These are phyloP conservation scores for Hydrotaea cyrtoneurina DNA, from an alignment of 2,888 invertebrate genomes.

Conservation along the genomic window DNA sequence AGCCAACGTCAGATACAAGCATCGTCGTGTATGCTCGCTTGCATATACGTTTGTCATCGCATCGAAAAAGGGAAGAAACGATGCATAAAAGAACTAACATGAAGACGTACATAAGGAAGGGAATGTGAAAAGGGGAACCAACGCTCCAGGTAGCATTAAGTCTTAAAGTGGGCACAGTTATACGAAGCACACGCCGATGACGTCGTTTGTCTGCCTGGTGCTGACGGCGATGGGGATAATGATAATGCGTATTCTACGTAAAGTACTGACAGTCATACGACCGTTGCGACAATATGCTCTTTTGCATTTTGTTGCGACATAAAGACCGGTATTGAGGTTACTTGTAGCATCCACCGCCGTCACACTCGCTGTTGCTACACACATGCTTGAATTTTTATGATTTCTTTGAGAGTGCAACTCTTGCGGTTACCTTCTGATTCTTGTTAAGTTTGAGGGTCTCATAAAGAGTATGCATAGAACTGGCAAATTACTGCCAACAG, in stretches of 20 bases:
- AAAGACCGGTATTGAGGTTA: conserved; percentile 16
- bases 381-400: conserved; percentile 23
- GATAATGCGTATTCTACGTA: conserved; percentile 30
- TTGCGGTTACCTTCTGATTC: neutral
- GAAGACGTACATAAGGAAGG: conserved; percentile 14
- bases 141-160: conserved; percentile 46
- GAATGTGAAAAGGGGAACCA: conserved; percentile 25
- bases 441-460: neutral
- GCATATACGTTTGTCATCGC: neutral
- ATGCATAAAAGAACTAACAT: conserved; percentile 24
- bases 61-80: neutral
- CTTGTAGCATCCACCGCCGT: conserved; percentile 21
- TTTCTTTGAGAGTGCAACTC: conserved; percentile 31
- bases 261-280: neutral
- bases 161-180: neutral
- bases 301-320: neutral
- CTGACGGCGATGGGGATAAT: conserved; percentile 69
- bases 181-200: neutral
- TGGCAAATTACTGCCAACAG: too few relatives aligned
- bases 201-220: conserved; percentile 21
- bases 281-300: neutral
- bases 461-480: neutral
- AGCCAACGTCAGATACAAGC: neutral
- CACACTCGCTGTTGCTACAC: neutral
- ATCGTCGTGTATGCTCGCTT: neutral